These are phyloP conservation scores for Coenonympha glycerion DNA, from an alignment of 2,888 invertebrate genomes.

Conservation along the genomic window DNA sequence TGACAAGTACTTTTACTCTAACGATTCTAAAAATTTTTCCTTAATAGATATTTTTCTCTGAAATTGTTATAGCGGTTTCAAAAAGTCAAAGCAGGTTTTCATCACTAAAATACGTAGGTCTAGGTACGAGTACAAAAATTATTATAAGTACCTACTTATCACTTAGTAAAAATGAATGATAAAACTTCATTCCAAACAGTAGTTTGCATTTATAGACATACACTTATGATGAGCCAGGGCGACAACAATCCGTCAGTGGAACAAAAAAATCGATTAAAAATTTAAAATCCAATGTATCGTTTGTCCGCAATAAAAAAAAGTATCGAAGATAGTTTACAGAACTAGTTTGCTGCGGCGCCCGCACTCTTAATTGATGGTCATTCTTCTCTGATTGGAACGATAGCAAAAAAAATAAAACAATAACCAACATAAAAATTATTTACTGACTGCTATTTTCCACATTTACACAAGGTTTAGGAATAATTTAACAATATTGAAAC, in stretches of 20 bases:
- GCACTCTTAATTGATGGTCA: constrained; percentile 60
- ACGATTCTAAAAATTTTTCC: too few relatives aligned
- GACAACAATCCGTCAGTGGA: constrained; percentile 15
- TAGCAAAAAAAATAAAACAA: constrained; percentile 39
- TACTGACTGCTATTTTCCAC: background rate
- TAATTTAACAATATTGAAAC: background rate
- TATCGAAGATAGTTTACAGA: constrained; percentile 46
- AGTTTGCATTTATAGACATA: too few relatives aligned
- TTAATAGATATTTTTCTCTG: too few relatives aligned
- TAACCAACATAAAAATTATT: background rate
- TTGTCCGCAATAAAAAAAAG: constrained; percentile 37
- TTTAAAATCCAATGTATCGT: constrained; percentile 26
- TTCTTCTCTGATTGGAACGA: constrained; percentile 43
- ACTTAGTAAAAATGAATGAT: too few relatives aligned
- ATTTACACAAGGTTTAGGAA: background rate
- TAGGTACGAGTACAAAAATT: too few relatives aligned
- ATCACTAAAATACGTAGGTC: too few relatives aligned
- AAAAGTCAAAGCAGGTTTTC: too few relatives aligned
- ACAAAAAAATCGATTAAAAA: constrained; percentile 22
- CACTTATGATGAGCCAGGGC: constrained; percentile 9
- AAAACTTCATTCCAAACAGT: too few relatives aligned
- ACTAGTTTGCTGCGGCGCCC: constrained; percentile 57
- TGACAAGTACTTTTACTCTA: too few relatives aligned
- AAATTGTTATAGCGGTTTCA: too few relatives aligned
- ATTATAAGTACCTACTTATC: too few relatives aligned